Conservation (phyloP, 1,140 invertebrate genomes). For the Formica selysi region DNA sequence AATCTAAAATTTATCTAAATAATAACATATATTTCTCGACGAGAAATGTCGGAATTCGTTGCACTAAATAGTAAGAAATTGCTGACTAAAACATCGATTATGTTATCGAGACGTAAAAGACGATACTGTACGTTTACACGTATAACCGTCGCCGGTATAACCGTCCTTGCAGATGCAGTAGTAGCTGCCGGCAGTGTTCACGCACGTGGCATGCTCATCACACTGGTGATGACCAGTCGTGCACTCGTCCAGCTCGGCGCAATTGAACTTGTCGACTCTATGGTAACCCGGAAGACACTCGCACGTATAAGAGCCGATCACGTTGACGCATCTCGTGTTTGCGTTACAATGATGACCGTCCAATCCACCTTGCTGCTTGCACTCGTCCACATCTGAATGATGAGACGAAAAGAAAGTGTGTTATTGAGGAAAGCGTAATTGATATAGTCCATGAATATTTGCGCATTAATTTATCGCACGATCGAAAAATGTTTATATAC, state of each 20-base stretch:
- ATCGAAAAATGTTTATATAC: not conserved
- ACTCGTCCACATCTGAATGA: conserved; percentile 93
- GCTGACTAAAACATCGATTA: not conserved
- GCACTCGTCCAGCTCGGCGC: conserved; percentile 94
- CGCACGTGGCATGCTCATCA: conserved; percentile 92
- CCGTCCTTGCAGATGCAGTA: conserved; percentile 93
- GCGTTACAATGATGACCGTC: conserved; percentile 93
- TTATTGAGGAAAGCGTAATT: not conserved
- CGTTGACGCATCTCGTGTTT: conserved; percentile 94
- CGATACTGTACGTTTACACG: conserved; percentile 90
- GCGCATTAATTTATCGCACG: not conserved
- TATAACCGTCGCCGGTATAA: conserved; percentile 93
- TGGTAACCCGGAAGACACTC: conserved; percentile 93
- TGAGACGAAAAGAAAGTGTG: not conserved
- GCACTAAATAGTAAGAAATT: not conserved
- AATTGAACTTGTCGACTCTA: conserved; percentile 92
- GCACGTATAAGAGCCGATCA: conserved; percentile 92
- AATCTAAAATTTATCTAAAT: not conserved
- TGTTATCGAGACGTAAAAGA: conserved; percentile 3
- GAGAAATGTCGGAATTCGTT: not conserved
- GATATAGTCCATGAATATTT: not conserved
- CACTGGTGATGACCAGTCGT: conserved; percentile 90
- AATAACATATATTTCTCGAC: not conserved
- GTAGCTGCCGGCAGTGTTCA: conserved; percentile 95
- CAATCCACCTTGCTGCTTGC: conserved; percentile 90